Evolutionary conservation across 2,113 vertebrate genomes (phyloP).

Genomic region (Tylochromis polylepis): DNA sequence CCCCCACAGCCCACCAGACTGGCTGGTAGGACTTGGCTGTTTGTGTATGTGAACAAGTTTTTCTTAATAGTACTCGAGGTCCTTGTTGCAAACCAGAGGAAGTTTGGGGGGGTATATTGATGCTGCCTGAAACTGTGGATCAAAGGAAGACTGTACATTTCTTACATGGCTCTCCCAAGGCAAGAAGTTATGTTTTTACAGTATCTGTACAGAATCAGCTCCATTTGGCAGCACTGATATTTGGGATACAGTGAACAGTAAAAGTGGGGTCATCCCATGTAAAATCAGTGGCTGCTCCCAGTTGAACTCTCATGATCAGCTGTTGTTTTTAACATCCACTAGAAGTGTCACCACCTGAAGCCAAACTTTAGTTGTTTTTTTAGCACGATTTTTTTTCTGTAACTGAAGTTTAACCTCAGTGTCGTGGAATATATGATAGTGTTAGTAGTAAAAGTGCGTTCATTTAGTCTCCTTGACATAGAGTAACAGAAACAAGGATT

Average conservation of each 20-base stretch:
- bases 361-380: background rate
- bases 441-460: background rate
- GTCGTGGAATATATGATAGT: background rate
- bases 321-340: background rate
- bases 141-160: background rate
- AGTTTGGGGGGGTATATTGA: background rate
- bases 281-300: background rate
- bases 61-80: background rate
- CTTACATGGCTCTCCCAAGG: background rate
- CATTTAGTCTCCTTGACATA: background rate
- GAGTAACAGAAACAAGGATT: background rate
- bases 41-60: background rate
- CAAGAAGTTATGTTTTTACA: background rate
- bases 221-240: background rate
- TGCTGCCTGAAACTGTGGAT: background rate
- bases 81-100: background rate
- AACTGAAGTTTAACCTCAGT: background rate
- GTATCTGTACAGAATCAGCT: background rate
- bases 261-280: background rate
- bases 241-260: background rate
- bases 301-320: background rate
- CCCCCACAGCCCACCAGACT: background rate
- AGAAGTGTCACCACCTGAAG: background rate
- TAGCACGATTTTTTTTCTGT: background rate
- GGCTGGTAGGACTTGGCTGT: background rate